Evolutionary conservation across 2,113 vertebrate genomes (phyloP).

Genomic region (Pimephales promelas): DNA sequence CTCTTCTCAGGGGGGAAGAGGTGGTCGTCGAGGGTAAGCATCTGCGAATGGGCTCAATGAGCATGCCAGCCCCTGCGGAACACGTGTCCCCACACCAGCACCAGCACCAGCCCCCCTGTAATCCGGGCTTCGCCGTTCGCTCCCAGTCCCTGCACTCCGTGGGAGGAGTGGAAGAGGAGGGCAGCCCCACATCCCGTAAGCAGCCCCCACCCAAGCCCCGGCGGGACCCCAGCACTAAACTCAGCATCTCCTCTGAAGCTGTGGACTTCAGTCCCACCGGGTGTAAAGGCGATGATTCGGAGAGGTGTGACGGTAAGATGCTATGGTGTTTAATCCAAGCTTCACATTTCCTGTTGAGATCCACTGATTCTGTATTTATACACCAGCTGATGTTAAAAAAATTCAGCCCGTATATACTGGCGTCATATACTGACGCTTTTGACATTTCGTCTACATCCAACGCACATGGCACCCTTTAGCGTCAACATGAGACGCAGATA

Average conservation of each 20-base stretch:
- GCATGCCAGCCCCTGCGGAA: conserved; percentile 93
- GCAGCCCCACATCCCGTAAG: conserved; percentile 88
- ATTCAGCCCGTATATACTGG: too few species aligned
- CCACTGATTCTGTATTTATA: neutral
- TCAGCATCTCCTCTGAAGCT: conserved; percentile 96
- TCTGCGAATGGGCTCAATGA: conserved; percentile 95
- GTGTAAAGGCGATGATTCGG: conserved; percentile 79
- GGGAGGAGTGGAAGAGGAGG: conserved; percentile 90
- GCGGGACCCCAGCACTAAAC: conserved; percentile 94
- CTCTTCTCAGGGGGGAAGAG: conserved; percentile 81
- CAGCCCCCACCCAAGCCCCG: conserved; percentile 96
- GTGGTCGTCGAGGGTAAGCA: conserved; percentile 89
- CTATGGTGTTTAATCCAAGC: neutral
- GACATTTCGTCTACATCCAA: too few species aligned
- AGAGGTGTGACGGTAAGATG: conserved; percentile 78
- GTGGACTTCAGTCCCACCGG: conserved; percentile 83
- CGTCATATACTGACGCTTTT: too few species aligned
- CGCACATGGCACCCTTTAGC: too few species aligned
- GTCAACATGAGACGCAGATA: too few species aligned
- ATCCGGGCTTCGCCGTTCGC: conserved; percentile 89
- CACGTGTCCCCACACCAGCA: conserved; percentile 76
- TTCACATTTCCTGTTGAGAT: neutral
- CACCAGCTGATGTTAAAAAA: neutral
- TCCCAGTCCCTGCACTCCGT: conserved; percentile 97
- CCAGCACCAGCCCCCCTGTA: conserved; percentile 76